Evolutionary conservation across 1,140 invertebrate genomes (phyloP), one percentile per base, ranked within the genome.

Genomic region (Trichonephila clavata): DNA sequence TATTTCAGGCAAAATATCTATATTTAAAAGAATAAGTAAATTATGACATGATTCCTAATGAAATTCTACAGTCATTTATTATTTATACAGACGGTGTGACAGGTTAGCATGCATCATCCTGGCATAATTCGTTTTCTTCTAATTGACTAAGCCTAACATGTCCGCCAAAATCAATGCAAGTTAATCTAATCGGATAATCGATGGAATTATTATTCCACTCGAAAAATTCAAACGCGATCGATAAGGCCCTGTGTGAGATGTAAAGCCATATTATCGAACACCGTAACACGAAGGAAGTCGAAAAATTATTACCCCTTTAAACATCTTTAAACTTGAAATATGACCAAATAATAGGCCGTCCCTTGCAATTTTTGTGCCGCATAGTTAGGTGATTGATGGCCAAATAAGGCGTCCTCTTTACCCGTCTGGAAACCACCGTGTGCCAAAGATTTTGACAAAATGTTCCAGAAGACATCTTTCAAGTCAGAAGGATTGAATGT

Each of bases 251-350:
- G 65, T 20, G 27, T 32, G 27, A 32, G 71, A 77, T 39, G 27
- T 39, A 18, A 77, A 50, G 8, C 50, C n/a, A 21, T 24, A 24
- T 57, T 16, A n/a, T 20, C 50, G 81, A 83, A n/a, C 21, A 50
- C 27, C 27, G 81, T 57, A 83, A n/a, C 50, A 59, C 21, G 81
- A 83, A 57, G 21, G 81, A 24, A 57, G 39, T 14, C 10, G 81
- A 83, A 59, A 83, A 83, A 83, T 83, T 83, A 83, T 83, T 83
- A 83, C n/a, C 81, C 81, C 81, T 83, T 83, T 83, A 83, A 83
- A 83, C 81, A 83, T 83, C 43, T 59, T 83, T 83, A 83, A 83
- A 83, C 43, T 83, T 83, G 81, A 83, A 83, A 83, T 83, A 83
- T 83, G 81, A 83, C 43, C 81, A 83, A 83, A 83, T 83, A 83